These are phyloP conservation scores for Nomada fucata DNA, from an alignment of 2,888 invertebrate genomes.

Conservation along the genomic window DNA sequence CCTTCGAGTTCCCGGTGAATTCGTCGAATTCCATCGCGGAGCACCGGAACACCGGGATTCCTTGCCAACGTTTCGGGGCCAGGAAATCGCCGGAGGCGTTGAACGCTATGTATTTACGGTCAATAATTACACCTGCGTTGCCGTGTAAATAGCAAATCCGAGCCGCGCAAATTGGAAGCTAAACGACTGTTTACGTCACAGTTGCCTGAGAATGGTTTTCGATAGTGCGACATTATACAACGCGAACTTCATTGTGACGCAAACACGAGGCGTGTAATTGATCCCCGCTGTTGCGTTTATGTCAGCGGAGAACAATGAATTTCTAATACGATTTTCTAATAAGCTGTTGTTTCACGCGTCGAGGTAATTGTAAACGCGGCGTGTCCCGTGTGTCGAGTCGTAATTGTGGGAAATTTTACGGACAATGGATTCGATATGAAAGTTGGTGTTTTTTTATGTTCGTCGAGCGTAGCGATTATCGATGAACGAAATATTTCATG, in stretches of 20 bases:
- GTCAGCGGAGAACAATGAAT: neutral
- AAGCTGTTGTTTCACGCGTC: too few species aligned
- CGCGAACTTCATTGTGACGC: neutral
- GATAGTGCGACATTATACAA: neutral
- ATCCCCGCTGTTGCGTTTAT: neutral
- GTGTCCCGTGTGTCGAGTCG: too few species aligned
- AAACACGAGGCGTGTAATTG: neutral
- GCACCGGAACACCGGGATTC: neutral
- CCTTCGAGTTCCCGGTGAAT: conserved; percentile 10
- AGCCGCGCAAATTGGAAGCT: conserved; percentile 9
- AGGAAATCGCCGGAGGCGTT: conserved; percentile 33
- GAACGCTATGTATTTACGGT: conserved; percentile 17
- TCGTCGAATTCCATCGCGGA: conserved; percentile 1
- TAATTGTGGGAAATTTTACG: too few species aligned
- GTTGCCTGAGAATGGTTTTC: neutral
- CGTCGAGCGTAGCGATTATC: neutral
- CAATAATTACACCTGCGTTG: conserved; percentile 28
- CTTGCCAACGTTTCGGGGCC: conserved; percentile 23
- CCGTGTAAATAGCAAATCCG: conserved; percentile 18
- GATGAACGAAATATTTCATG: neutral
- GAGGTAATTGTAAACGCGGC: too few species aligned
- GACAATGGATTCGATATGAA: too few species aligned
- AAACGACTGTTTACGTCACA: neutral
- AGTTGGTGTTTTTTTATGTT: too few species aligned
- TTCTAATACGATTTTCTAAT: too few species aligned